Evolutionary conservation across 2,113 vertebrate genomes (phyloP).

Genomic region (Crocuta crocuta): DNA sequence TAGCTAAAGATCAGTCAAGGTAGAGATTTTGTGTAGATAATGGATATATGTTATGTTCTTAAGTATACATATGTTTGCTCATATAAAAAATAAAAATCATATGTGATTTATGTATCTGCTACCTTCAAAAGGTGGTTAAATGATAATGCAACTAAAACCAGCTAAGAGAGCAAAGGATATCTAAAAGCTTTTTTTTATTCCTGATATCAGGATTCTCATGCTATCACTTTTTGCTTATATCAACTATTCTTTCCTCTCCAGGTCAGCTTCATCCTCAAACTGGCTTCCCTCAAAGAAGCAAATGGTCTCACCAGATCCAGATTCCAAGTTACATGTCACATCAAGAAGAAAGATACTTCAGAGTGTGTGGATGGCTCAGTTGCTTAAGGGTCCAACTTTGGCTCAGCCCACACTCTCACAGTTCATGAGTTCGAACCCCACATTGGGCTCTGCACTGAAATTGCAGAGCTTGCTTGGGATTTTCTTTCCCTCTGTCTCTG

Average conservation of each 20-base stretch:
- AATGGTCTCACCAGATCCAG: neutral
- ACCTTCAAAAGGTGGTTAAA: neutral
- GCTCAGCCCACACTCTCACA: too few species aligned
- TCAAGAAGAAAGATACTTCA: neutral
- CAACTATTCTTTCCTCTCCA: neutral
- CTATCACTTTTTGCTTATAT: neutral
- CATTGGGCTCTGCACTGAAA: too few species aligned
- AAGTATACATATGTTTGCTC: neutral
- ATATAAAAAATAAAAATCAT: neutral
- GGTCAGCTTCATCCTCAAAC: neutral
- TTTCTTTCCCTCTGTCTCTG: too few species aligned
- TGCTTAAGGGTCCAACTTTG: too few species aligned
- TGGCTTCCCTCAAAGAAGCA: neutral
- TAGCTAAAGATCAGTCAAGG: neutral
- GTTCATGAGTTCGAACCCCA: too few species aligned
- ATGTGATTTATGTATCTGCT: neutral
- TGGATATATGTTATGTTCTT: neutral
- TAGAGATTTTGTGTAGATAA: neutral
- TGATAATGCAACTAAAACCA: neutral
- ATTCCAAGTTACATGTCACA: neutral
- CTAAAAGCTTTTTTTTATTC: neutral
- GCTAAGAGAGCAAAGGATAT: neutral
- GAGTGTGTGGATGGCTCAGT: too few species aligned
- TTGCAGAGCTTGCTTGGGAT: too few species aligned
- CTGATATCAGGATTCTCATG: neutral